Percentiles rank a stretch among this genome's conserved stretches.
phyloP scores from a whole-genome alignment of 2,797 vertebrate species.

The Ctenopoma kingsleyae region DNA sequence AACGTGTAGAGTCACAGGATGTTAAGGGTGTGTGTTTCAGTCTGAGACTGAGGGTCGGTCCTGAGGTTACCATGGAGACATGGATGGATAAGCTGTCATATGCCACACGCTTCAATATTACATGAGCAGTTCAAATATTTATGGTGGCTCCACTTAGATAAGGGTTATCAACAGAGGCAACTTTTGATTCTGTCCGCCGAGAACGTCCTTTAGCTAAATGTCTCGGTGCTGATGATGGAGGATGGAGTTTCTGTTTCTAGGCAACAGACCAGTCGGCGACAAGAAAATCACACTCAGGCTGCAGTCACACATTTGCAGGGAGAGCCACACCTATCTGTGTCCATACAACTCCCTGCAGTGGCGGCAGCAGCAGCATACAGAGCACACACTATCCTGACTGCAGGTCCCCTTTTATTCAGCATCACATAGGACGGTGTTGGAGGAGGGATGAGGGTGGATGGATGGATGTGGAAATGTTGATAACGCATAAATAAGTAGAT shows the following conservation, averaged over 20 bases:
- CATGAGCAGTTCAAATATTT: conserved; percentile 82
- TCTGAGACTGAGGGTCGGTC: conserved; percentile 4
- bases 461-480: too few relatives aligned
- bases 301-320: conserved; percentile 49
- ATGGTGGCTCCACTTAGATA: conserved; percentile 74
- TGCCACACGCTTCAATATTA: conserved; percentile 74
- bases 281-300: conserved; percentile 36
- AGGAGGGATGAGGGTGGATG: neutral
- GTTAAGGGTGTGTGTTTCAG: neutral
- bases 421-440: neutral
- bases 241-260: conserved; percentile 81
- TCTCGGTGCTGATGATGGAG: conserved; percentile 57
- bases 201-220: conserved; percentile 55
- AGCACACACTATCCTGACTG: conserved; percentile 43
- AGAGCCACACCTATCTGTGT: conserved; percentile 70
- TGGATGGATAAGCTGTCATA: conserved; percentile 66
- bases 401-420: conserved; percentile 29
- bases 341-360: conserved; percentile 63
- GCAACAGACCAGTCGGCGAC: conserved; percentile 75
- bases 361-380: conserved; percentile 61
- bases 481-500: neutral
- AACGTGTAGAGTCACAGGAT: neutral
- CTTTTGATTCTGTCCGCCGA: conserved; percentile 25
- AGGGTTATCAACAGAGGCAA: conserved; percentile 52
- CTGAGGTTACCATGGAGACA: conserved; percentile 12